phyloP scores from a whole-genome alignment of 2,888 invertebrate species.

The Tanypteryx hageni region DNA sequence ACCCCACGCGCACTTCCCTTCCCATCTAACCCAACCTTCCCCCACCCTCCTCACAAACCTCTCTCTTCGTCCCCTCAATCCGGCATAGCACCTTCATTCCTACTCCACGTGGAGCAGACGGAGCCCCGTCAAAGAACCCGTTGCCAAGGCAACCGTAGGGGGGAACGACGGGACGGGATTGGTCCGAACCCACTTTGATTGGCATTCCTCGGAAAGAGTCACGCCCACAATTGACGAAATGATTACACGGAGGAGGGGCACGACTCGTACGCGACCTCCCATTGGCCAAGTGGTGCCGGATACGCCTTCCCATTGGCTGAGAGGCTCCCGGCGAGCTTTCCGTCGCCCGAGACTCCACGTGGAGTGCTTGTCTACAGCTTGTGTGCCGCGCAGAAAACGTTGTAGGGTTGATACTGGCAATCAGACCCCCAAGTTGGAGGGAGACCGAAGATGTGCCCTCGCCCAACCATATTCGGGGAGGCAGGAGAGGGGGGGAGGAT shows the following conservation, averaged over 20 bases:
- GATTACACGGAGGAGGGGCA: slow-evolving; percentile 66
- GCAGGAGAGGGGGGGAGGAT: neutral
- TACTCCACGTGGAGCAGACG: slow-evolving; percentile 70
- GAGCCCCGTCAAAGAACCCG: slow-evolving; percentile 66
- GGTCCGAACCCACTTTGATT: slow-evolving; percentile 68
- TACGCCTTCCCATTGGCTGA: slow-evolving; percentile 67
- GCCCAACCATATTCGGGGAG: slow-evolving; percentile 47
- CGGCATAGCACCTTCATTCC: slow-evolving; percentile 65
- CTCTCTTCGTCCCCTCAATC: slow-evolving; percentile 24
- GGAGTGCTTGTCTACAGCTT: slow-evolving; percentile 67
- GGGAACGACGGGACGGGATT: slow-evolving; percentile 68
- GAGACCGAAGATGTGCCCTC: slow-evolving; percentile 58
- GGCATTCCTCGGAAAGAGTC: slow-evolving; percentile 67
- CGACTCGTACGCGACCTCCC: neutral
- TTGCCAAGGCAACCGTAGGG: slow-evolving; percentile 69
- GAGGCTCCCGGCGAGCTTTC: slow-evolving; percentile 58
- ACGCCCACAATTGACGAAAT: slow-evolving; percentile 66
- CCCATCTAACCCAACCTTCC: neutral
- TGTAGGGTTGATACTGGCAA: slow-evolving; percentile 66
- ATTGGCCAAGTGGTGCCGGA: slow-evolving; percentile 68
- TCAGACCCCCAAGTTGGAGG: slow-evolving; percentile 61
- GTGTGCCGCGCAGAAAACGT: slow-evolving; percentile 63
- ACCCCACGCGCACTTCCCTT: neutral
- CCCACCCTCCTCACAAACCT: neutral
- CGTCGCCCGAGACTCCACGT: slow-evolving; percentile 68